Evolutionary conservation across 2,888 invertebrate species (phyloP), one percentile per base, ranked within the genome.

Genomic region (Acleris emargana): DNA sequence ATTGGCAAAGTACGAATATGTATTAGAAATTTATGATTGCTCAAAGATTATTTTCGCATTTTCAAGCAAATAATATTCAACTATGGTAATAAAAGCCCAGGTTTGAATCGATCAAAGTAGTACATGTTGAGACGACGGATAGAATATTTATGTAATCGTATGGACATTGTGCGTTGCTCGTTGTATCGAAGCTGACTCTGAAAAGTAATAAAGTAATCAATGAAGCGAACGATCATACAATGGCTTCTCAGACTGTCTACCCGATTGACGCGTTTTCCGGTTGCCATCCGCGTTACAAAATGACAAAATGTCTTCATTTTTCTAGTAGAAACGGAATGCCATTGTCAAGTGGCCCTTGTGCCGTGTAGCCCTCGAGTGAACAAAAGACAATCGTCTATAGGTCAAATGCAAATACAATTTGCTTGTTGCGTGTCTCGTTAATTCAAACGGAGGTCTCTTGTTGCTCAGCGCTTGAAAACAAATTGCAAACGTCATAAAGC

Each of bases 381-480:
- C 82, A 83, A 82, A 82, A 83, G 82, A 73, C 73, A 80, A 74
- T 71, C 76, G 81, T 81, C 88, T 85, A 81, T 83, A 82, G 88
- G 89, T 89, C 87, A 88, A 85, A 89, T 90, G 88, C 83, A 88
- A 89, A 88, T 89, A 85, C 78, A 82, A 83, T 83, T 84, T 80
- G 84, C 83, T 83, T 82, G 86, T 88, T 84, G 88, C 87, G 86
- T 88, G 87, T 80, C 80, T 78, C 76, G 76, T 78, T 80, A 66
- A 77, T 82, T 83, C 77, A 78, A 81, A 76, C 78, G 73, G 72
- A 73, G 72, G 76, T 72, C 79, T 83, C 86, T 84, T 78, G 84
- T 81, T 80, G 80, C 79, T 76, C 77, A 73, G 76, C 76, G 79
- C 81, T 76, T 75, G 78, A 79, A 80, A 86, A 86, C 88, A 86